A percentile compares a stretch with the other conserved stretches of the same genome.
Evolutionary conservation across 2,113 vertebrate species (phyloP).

Genomic region (Callocephalon fimbriatum): DNA sequence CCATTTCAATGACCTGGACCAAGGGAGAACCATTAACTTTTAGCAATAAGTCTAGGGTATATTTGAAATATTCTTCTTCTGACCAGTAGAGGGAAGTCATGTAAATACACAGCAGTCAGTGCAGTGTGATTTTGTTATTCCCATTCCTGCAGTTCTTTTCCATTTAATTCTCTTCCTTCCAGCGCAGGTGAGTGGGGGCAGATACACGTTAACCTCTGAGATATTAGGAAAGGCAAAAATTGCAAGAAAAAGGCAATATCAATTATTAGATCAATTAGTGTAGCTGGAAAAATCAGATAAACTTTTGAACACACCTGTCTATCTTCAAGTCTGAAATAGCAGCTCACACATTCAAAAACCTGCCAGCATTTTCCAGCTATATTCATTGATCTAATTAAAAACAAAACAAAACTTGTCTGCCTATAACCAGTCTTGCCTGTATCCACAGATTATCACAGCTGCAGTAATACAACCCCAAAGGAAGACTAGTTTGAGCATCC

Average conservation of each 20-base stretch:
- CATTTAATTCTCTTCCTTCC: neutral
- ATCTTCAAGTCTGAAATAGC: slow-evolving; percentile 1
- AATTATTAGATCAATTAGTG: neutral
- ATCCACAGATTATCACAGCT: neutral
- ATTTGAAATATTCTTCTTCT: neutral
- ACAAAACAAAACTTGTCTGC: neutral
- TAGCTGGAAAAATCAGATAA: slow-evolving; percentile 25
- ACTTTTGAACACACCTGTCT: neutral
- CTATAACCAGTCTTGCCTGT: neutral
- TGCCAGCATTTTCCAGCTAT: neutral
- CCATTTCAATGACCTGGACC: neutral
- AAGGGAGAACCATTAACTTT: neutral
- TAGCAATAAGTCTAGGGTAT: neutral
- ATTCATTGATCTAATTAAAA: slow-evolving; percentile 17
- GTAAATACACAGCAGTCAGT: neutral
- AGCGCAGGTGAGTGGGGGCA: neutral
- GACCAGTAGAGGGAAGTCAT: slow-evolving; percentile 55
- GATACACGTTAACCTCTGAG: neutral
- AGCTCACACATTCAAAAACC: neutral
- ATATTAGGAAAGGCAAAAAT: slow-evolving; percentile 22
- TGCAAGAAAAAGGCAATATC: neutral
- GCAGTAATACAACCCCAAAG: neutral
- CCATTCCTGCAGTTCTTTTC: neutral
- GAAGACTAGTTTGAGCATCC: neutral
- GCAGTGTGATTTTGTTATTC: neutral